Percentiles rank a stretch among this genome's conserved stretches.
These are phyloP conservation scores for Saccopteryx bilineata DNA, from an alignment of 2,113 vertebrate species.

Conservation along the genomic window DNA sequence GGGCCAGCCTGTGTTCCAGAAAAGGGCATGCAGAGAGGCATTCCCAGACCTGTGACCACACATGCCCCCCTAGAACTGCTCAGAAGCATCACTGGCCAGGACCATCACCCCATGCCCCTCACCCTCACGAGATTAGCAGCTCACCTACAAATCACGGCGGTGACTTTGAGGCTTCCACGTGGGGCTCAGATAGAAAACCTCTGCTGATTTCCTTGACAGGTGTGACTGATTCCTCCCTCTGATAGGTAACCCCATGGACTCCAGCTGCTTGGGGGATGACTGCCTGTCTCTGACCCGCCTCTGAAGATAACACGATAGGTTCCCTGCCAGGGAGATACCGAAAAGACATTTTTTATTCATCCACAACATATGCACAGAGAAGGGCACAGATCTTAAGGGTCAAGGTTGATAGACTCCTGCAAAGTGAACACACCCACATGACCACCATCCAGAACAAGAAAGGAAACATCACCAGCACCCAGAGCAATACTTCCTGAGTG, in stretches of 20 bases:
- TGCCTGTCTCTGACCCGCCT: too few relatives aligned
- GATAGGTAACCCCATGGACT: background rate
- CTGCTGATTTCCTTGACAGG: background rate
- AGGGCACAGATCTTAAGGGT: background rate
- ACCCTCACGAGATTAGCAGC: fast-evolving
- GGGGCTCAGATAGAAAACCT: background rate
- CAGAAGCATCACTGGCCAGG: fast-evolving
- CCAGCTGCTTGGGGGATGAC: too few relatives aligned
- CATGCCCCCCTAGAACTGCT: background rate
- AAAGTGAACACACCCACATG: fast-evolving
- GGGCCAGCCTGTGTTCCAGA: background rate
- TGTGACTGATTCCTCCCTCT: background rate
- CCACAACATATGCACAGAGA: background rate
- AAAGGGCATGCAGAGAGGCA: background rate
- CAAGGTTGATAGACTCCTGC: too few relatives aligned
- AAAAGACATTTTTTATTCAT: background rate
- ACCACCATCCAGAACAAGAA: fast-evolving
- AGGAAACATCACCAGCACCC: fast-evolving
- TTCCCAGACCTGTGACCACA: background rate
- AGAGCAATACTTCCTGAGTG: fast-evolving
- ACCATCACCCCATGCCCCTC: fast-evolving
- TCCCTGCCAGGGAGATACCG: fast-evolving
- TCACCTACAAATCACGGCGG: fast-evolving
- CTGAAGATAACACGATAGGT: background rate
- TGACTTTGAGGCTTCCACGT: fast-evolving